Percentiles rank a stretch among this genome's conserved stretches.
Evolutionary conservation across 2,888 invertebrate genomes (phyloP).

Genomic region (Apoda limacodes): DNA sequence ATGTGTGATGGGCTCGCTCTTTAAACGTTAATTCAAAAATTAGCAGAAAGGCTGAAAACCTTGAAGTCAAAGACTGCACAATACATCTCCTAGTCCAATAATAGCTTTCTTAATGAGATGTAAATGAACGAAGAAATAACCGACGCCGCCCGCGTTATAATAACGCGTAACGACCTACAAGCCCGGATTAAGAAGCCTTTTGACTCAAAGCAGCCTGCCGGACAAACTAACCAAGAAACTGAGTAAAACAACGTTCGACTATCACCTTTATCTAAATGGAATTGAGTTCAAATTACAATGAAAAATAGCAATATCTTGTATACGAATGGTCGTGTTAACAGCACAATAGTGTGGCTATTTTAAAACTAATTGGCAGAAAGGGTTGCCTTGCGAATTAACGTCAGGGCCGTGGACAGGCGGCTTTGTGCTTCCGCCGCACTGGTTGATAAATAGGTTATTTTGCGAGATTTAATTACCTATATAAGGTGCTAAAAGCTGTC

Average conservation of each 20-base stretch:
- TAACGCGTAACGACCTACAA: conserved; percentile 71
- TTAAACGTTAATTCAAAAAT: too few relatives aligned
- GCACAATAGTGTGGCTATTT: conserved; percentile 67
- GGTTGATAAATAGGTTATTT: conserved; percentile 37
- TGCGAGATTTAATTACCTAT: conserved; percentile 32
- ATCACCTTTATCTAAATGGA: conserved; percentile 23
- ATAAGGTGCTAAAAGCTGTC: too few relatives aligned
- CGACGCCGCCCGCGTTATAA: conserved; percentile 64
- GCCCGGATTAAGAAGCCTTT: conserved; percentile 71
- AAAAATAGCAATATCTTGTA: conserved; percentile 32
- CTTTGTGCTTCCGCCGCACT: conserved; percentile 33
- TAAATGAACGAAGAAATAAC: conserved; percentile 68
- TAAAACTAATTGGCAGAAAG: conserved; percentile 70
- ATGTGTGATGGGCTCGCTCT: too few relatives aligned
- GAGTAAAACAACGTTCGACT: conserved; percentile 7
- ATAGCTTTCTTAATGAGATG: conserved; percentile 67
- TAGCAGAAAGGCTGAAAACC: conserved; percentile 20
- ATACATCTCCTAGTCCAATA: conserved; percentile 48
- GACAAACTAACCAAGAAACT: conserved; percentile 41
- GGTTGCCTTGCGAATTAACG: conserved; percentile 69
- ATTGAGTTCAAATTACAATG: conserved; percentile 28
- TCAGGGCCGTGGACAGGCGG: conserved; percentile 51
- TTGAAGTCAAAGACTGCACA: too few relatives aligned
- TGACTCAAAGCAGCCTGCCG: conserved; percentile 60
- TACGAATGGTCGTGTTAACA: conserved; percentile 50